Percentiles rank a stretch among this genome's conserved stretches.
Conservation (phyloP, 2,888 invertebrate species). For the Oithona nana region DNA sequence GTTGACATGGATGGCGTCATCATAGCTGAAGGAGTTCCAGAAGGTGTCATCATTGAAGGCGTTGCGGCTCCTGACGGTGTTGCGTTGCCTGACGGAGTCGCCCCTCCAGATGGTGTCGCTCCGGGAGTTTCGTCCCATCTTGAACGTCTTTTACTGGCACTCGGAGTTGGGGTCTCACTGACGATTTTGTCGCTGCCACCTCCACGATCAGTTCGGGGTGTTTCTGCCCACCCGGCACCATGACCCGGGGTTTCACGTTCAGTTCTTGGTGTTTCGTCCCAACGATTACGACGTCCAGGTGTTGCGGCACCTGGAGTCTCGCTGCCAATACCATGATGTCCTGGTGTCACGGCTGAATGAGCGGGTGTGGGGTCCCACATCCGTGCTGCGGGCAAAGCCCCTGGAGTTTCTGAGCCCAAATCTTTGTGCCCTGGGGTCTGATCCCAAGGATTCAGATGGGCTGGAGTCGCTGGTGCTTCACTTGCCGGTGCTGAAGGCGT, state of each 20-base stretch:
- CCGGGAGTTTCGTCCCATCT: constrained; percentile 96
- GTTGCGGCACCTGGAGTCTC: constrained; percentile 52
- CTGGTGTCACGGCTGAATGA: constrained; percentile 51
- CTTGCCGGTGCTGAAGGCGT: constrained; percentile 39
- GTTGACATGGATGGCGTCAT: constrained; percentile 68
- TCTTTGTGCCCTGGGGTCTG: constrained; percentile 68
- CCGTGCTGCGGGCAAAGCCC: constrained; percentile 72
- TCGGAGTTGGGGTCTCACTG: constrained; percentile 82
- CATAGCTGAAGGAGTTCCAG: constrained; percentile 39
- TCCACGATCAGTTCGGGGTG: constrained; percentile 74
- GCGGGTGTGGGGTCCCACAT: constrained; percentile 96
- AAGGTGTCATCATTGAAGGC: constrained; percentile 57
- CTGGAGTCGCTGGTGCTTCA: constrained; percentile 36
- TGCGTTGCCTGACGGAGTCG: constrained; percentile 14
- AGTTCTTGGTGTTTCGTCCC: constrained; percentile 98
- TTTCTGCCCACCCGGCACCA: constrained; percentile 96
- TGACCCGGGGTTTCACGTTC: constrained; percentile 94
- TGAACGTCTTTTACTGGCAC: constrained; percentile 79
- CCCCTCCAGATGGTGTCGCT: constrained; percentile 24
- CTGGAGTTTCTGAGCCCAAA: constrained; percentile 63
- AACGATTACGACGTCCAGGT: constrained; percentile 64
- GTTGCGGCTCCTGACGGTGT: constrained; percentile 26
- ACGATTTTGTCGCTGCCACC: constrained; percentile 41
- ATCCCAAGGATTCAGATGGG: constrained; percentile 69
- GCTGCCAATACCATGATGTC: constrained; percentile 59